Conservation (phyloP, 2,888 invertebrate genomes). For the Galerucella pusilla region DNA sequence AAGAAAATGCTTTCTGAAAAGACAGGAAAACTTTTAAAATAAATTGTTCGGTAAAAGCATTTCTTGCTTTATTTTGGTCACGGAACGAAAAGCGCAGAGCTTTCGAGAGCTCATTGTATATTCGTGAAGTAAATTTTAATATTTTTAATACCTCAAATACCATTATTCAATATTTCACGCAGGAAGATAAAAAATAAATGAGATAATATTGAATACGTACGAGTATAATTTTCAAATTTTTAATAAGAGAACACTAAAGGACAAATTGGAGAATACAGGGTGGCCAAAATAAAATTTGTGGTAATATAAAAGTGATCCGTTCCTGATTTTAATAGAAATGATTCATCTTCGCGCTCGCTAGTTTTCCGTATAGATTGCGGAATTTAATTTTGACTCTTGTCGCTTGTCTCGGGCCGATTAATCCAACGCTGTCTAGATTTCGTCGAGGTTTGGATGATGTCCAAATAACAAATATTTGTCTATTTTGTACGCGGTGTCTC, state of each 20-base stretch:
- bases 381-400: slow-evolving; percentile 58
- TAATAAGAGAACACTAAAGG: too few relatives aligned
- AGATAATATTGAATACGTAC: too few relatives aligned
- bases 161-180: too few relatives aligned
- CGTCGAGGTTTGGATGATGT: slow-evolving; percentile 43
- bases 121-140: too few relatives aligned
- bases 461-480: slow-evolving; percentile 49
- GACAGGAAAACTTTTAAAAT: slow-evolving; percentile 5
- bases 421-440: slow-evolving; percentile 50
- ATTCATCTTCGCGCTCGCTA: background rate
- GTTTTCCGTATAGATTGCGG: slow-evolving; percentile 47
- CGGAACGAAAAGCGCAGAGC: background rate
- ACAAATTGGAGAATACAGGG: too few relatives aligned
- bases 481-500: slow-evolving; percentile 15
- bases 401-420: slow-evolving; percentile 52
- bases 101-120: too few relatives aligned
- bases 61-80: background rate
- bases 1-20: background rate
- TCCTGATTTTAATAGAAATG: slow-evolving; percentile 7
- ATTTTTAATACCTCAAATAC: too few relatives aligned
- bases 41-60: background rate
- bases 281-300: too few relatives aligned
- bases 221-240: too few relatives aligned
- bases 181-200: too few relatives aligned
- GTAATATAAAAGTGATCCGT: background rate